Evolutionary conservation across 2,888 invertebrate species (phyloP), one percentile per base, ranked within the genome.

Genomic region (Lycia hirtaria): DNA sequence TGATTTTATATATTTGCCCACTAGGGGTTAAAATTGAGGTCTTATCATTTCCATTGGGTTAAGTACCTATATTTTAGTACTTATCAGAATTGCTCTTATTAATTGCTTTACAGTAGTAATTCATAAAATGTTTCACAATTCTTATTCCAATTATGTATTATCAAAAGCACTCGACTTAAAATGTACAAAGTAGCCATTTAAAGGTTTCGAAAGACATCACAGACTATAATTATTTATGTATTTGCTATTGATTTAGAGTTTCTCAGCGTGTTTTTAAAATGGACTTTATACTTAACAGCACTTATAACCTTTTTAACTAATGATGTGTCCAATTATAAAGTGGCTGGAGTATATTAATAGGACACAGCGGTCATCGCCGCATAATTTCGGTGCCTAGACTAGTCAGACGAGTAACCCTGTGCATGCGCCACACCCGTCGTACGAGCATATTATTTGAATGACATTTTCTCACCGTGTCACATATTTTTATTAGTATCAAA

Each of bases 361-460:
- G 72, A 70, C 77, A 72, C 72, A 74, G 65, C 67, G 77, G 76
- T 76, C 76, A 74, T 75, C 69, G 56, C 62, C 35, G 73, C 64
- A 76, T 76, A 76, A 77, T 73, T 72, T 76, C 57, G 62, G 66
- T 62, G 56, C 64, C 56, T 64, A 72, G 69, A 69, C 53, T 55
- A 68, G 64, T 54, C 63, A 72, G 72, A 72, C 44, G 20, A 20
- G 22, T 15, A 9, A 12, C 3, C 15, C 17, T n/a, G 14, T 30
- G 6, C 26, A 14, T 30, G 26, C 26, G 28, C 41, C 47, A 47
- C 35, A 17, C 47, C 47, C 15, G 22, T 35, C 41, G 17, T 35
- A 7, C 32, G 14, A 10, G 30, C 5, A 40, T 22, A 12, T 45
- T 45, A 10, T 33, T n/a, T 14, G 19, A 45, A 45, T 45, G 22